phyloP scores from a whole-genome alignment of 2,113 vertebrate species.

The Arvicanthis niloticus region DNA sequence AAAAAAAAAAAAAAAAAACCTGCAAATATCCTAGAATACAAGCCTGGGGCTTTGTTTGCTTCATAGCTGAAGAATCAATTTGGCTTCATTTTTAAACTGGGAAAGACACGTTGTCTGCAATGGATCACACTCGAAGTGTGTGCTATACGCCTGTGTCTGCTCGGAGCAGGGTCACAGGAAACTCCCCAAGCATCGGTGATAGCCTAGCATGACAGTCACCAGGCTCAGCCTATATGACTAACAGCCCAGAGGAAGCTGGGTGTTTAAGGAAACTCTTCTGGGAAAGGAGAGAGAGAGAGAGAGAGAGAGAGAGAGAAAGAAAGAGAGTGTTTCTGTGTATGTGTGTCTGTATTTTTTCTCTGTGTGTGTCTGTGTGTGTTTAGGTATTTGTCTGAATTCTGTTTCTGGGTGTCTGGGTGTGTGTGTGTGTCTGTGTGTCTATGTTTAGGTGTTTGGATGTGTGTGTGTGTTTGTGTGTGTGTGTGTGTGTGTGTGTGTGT shows the following conservation, averaged over 20 bases:
- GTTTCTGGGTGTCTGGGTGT: background rate
- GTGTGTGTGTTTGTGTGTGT: background rate
- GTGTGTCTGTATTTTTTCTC: no score
- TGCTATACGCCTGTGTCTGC: background rate
- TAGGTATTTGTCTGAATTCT: no score
- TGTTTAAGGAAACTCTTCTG: background rate
- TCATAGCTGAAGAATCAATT: background rate
- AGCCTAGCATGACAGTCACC: background rate
- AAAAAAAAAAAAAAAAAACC: background rate
- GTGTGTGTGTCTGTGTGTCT: background rate
- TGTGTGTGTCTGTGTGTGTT: no score
- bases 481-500: no score
- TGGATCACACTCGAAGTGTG: background rate
- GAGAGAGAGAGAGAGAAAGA: no score
- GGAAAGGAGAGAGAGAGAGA: background rate
- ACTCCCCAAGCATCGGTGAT: rapidly evolving
- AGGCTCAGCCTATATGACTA: background rate
- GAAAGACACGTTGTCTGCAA: background rate
- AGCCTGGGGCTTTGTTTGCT: background rate
- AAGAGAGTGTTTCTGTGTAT: no score
- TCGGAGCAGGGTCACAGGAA: rapidly evolving
- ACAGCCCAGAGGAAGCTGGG: background rate
- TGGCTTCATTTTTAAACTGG: background rate
- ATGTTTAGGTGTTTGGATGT: no score
- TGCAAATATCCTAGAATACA: background rate